A percentile compares a stretch with the other conserved stretches of the same genome.
Conservation (phyloP, 2,888 invertebrate species). For the Apoderus coryli region DNA sequence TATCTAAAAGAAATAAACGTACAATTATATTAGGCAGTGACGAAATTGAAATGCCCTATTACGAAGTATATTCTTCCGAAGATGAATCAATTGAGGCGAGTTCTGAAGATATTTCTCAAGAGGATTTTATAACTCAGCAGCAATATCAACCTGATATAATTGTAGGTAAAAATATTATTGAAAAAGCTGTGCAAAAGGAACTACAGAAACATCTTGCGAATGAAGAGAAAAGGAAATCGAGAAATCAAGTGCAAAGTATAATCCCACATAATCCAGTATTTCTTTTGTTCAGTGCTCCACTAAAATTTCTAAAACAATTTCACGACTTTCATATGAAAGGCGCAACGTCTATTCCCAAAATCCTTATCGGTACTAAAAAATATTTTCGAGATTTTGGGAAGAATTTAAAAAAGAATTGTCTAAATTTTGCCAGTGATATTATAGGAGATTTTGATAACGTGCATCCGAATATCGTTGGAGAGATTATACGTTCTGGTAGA, state of each 20-base stretch:
- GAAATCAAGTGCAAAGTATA: conserved; percentile 13
- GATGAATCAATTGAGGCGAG: conserved; percentile 10
- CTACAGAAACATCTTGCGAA: conserved; percentile 16
- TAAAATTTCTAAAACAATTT: conserved; percentile 24
- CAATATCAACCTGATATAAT: conserved; percentile 16
- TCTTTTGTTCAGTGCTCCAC: conserved; percentile 25
- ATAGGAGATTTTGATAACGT: conserved; percentile 23
- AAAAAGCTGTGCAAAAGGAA: conserved; percentile 18
- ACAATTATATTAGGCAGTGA: conserved; percentile 17
- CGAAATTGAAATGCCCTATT: conserved; percentile 19
- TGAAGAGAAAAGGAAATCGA: conserved; percentile 11
- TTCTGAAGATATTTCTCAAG: no score
- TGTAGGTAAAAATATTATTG: conserved; percentile 12
- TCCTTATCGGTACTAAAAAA: conserved; percentile 23
- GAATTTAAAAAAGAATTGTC: conserved; percentile 24
- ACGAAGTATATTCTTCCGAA: conserved; percentile 6
- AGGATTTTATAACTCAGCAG: no score
- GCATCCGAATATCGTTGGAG: neutral
- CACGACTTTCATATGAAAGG: no score
- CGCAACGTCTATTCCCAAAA: no score
- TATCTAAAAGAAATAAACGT: conserved; percentile 16
- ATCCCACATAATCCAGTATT: conserved; percentile 25
- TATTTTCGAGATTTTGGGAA: conserved; percentile 26
- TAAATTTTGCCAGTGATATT: conserved; percentile 25
- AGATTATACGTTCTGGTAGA: neutral